phyloP scores from a whole-genome alignment of 2,888 invertebrate genomes.

The Hirudinaria manillensis region DNA sequence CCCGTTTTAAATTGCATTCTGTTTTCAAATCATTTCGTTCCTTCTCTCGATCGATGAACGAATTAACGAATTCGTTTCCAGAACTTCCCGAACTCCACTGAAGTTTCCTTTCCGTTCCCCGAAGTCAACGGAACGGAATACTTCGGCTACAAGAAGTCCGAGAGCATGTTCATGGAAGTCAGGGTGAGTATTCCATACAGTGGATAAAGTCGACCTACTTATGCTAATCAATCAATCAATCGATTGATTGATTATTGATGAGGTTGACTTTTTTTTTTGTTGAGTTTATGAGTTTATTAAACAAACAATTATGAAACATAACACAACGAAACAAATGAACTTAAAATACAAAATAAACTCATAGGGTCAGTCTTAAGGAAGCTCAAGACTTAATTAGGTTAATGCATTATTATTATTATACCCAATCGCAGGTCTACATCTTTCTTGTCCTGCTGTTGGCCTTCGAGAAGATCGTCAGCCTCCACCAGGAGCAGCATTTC shows the following conservation, averaged over 20 bases:
- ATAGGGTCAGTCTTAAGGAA: too few relatives aligned
- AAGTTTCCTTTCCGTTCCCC: too few relatives aligned
- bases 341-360: neutral
- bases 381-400: neutral
- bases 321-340: too few relatives aligned
- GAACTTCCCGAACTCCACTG: neutral
- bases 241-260: too few relatives aligned
- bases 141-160: conserved; percentile 48
- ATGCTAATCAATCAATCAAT: too few relatives aligned
- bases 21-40: too few relatives aligned
- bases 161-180: conserved; percentile 40
- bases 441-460: conserved; percentile 75
- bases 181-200: conserved; percentile 35
- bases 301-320: too few relatives aligned
- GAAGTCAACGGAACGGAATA: conserved; percentile 62
- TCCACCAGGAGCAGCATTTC: conserved; percentile 67
- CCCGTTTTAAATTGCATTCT: too few relatives aligned
- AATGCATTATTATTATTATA: neutral
- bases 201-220: neutral
- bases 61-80: too few relatives aligned
- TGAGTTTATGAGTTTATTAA: too few relatives aligned
- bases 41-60: too few relatives aligned
- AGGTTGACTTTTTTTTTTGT: too few relatives aligned
- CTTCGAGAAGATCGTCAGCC: conserved; percentile 74
- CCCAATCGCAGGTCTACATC: conserved; percentile 53